Evolutionary conservation across 2,113 vertebrate genomes (phyloP).

Genomic region (Chaetodon trifascialis): DNA sequence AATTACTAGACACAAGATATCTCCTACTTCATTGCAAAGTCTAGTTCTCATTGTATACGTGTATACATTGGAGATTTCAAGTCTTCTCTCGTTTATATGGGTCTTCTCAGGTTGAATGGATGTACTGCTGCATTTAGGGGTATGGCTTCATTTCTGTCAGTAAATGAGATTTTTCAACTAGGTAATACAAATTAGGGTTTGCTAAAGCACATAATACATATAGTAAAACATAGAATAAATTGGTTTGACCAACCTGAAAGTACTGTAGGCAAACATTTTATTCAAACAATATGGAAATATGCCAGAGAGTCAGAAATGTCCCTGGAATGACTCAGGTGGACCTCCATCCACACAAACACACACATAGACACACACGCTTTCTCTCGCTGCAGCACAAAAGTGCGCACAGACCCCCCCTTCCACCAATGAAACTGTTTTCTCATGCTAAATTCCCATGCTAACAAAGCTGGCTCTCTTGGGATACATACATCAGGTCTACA

Average conservation of each 20-base stretch:
- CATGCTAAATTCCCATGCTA: slow-evolving; percentile 62
- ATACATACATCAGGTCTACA: slow-evolving; percentile 36
- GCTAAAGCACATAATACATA: not conserved
- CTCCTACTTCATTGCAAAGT: too few relatives aligned
- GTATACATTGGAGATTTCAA: too few relatives aligned
- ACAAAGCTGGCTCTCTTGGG: slow-evolving; percentile 45
- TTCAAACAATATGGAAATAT: slow-evolving; percentile 56
- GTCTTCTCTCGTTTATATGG: too few relatives aligned
- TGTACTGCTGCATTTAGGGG: too few relatives aligned
- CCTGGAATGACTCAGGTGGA: not conserved
- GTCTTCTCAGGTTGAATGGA: too few relatives aligned
- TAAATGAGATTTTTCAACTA: too few relatives aligned
- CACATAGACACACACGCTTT: not conserved
- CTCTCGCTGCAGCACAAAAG: not conserved
- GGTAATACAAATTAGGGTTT: slow-evolving; percentile 1
- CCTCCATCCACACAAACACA: not conserved
- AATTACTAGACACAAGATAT: too few relatives aligned
- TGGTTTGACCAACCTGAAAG: slow-evolving; percentile 13
- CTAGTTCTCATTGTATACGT: too few relatives aligned
- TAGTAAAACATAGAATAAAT: not conserved
- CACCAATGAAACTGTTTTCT: slow-evolving; percentile 46
- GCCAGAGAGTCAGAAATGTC: slow-evolving; percentile 19
- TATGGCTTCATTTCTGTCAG: too few relatives aligned
- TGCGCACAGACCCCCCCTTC: slow-evolving; percentile 2
- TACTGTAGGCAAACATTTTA: slow-evolving; percentile 3